Evolutionary conservation across 64 coral and sea anemone species (phyloP).

Genomic region (Anthopleura sola): DNA sequence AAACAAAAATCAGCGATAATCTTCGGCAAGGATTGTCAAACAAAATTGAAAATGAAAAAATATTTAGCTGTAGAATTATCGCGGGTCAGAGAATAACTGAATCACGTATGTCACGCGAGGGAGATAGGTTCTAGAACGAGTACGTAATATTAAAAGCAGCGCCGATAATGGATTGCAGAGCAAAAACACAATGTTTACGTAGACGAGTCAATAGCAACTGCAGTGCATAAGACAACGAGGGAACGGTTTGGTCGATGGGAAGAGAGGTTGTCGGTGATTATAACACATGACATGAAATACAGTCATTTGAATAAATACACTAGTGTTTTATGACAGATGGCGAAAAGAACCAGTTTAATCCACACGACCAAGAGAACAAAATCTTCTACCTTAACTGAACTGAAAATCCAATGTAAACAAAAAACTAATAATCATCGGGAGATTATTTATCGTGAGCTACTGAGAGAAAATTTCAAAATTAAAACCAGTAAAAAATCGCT

Average conservation of each 20-base stretch:
- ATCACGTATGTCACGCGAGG: neutral
- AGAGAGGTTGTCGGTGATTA: neutral
- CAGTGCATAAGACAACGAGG: neutral
- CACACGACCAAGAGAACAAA: neutral
- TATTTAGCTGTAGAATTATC: neutral
- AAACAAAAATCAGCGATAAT: neutral
- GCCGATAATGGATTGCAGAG: neutral
- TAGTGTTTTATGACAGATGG: neutral
- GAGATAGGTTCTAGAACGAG: neutral
- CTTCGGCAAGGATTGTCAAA: neutral
- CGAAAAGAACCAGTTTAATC: neutral
- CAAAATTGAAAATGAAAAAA: neutral
- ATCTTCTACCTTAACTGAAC: neutral
- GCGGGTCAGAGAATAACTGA: neutral
- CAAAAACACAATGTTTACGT: neutral
- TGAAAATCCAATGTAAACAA: neutral
- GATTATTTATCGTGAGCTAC: neutral
- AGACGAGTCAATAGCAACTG: neutral
- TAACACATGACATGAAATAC: neutral
- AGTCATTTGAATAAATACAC: constrained; percentile 5
- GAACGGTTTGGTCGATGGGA: neutral
- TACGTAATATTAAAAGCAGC: neutral
- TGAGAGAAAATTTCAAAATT: neutral
- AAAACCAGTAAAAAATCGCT: neutral
- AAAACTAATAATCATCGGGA: neutral